Evolutionary conservation across 2,797 vertebrate species (phyloP).

Genomic region (Hybognathus amarus): DNA sequence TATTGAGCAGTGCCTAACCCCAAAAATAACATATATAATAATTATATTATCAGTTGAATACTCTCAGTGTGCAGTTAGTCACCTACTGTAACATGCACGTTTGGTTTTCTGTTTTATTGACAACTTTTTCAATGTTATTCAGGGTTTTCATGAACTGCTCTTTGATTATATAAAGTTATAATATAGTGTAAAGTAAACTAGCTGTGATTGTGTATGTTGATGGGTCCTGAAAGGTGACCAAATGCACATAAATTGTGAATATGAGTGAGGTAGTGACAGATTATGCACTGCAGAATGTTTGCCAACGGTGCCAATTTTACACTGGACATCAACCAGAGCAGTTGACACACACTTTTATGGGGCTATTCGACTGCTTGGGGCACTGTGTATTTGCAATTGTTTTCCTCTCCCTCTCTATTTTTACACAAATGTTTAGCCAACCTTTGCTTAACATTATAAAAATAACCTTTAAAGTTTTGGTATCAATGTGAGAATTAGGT

Average conservation of each 20-base stretch:
- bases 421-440: not conserved
- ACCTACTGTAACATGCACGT: not conserved
- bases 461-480: not conserved
- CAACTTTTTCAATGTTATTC: not conserved
- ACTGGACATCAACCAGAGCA: not conserved
- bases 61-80: not conserved
- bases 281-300: not conserved
- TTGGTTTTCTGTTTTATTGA: constrained; percentile 20
- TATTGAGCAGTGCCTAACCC: not conserved
- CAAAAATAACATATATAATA: not conserved
- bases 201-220: not conserved
- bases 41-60: not conserved
- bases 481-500: not conserved
- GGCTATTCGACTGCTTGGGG: not conserved
- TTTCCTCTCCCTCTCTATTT: not conserved
- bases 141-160: constrained; percentile 19
- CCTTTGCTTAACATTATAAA: not conserved
- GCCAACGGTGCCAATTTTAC: not conserved
- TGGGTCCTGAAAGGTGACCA: not conserved
- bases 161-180: constrained; percentile 13
- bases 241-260: not conserved
- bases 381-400: not conserved
- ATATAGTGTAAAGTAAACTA: constrained; percentile 13
- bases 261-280: constrained; percentile 4
- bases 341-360: constrained; percentile 5